A percentile compares a stretch with the other conserved stretches of the same genome.
These are phyloP conservation scores for Aurelia coerulea DNA, from an alignment of 30 jellyfish, hydroid and myxozoan species.

Conservation along the genomic window DNA sequence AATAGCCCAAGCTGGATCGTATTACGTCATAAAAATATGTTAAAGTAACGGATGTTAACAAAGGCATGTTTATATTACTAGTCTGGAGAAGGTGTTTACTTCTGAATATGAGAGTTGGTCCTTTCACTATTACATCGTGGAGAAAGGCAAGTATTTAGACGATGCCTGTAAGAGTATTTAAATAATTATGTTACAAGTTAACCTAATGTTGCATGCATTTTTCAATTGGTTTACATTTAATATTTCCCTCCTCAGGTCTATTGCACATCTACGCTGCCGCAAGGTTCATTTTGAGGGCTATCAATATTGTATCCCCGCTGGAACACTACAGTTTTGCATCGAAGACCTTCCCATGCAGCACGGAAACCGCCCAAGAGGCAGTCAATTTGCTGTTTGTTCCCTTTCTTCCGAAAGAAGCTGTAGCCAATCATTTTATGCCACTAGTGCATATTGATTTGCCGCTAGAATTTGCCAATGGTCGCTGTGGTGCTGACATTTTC, in stretches of 20 bases:
- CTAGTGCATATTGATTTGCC: background rate
- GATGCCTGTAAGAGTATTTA: too few species aligned
- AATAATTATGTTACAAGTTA: too few species aligned
- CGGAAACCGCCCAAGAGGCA: background rate
- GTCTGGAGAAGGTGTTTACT: too few species aligned
- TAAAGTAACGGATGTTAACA: too few species aligned
- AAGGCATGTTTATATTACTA: too few species aligned
- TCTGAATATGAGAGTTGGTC: too few species aligned
- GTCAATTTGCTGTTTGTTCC: background rate
- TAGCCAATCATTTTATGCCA: background rate
- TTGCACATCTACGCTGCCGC: background rate
- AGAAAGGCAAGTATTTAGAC: too few species aligned
- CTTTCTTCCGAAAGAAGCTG: background rate
- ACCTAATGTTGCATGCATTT: too few species aligned
- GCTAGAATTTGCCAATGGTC: background rate
- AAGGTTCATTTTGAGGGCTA: background rate
- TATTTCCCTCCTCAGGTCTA: background rate
- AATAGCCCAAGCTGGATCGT: too few species aligned
- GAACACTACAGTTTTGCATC: conserved; percentile 1
- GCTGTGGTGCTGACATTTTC: background rate
- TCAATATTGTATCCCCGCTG: background rate
- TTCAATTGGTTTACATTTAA: background rate
- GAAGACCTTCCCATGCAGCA: background rate
- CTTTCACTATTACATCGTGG: too few species aligned
- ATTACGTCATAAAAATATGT: too few species aligned